A percentile compares a stretch with the other conserved stretches of the same genome.
phyloP scores from a whole-genome alignment of 2,888 invertebrate genomes.

The Dryocosmus kuriphilus region DNA sequence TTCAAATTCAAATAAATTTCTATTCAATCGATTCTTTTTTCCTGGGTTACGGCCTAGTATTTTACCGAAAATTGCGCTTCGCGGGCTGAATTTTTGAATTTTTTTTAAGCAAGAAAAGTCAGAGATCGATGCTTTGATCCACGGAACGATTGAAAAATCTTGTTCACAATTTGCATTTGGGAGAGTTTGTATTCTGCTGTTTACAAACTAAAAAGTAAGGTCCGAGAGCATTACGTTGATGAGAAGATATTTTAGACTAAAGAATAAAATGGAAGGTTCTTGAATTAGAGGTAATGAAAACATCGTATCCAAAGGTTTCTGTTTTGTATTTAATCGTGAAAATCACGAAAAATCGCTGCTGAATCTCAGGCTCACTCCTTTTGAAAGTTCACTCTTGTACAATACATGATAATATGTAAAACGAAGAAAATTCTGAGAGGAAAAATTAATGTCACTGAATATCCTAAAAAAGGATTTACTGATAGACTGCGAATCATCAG shows the following conservation, averaged over 20 bases:
- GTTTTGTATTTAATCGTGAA: slow-evolving; percentile 29
- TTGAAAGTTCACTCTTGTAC: slow-evolving; percentile 9
- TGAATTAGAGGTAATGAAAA: slow-evolving; percentile 28
- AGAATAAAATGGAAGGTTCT: slow-evolving; percentile 18
- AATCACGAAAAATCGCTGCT: slow-evolving; percentile 36
- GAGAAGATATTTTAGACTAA: slow-evolving; percentile 20
- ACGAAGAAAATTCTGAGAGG: slow-evolving; percentile 13
- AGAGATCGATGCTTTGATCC: neutral
- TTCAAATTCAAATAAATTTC: too few species aligned
- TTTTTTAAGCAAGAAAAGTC: slow-evolving; percentile 19
- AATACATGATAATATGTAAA: slow-evolving; percentile 29
- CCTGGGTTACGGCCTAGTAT: neutral
- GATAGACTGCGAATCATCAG: slow-evolving; percentile 13
- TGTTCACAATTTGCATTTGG: slow-evolving; percentile 20
- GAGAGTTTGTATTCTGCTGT: slow-evolving; percentile 17
- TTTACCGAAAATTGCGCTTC: neutral
- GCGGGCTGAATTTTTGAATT: neutral
- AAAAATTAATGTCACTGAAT: neutral
- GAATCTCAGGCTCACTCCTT: slow-evolving; percentile 31
- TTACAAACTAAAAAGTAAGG: slow-evolving; percentile 17
- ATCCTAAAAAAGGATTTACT: neutral
- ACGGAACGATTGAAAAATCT: neutral
- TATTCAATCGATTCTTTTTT: too few species aligned
- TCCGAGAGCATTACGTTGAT: slow-evolving; percentile 32
- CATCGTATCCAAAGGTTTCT: slow-evolving; percentile 26